phyloP scores from a whole-genome alignment of 2,113 vertebrate species.

The Gasterosteus aculeatus region DNA sequence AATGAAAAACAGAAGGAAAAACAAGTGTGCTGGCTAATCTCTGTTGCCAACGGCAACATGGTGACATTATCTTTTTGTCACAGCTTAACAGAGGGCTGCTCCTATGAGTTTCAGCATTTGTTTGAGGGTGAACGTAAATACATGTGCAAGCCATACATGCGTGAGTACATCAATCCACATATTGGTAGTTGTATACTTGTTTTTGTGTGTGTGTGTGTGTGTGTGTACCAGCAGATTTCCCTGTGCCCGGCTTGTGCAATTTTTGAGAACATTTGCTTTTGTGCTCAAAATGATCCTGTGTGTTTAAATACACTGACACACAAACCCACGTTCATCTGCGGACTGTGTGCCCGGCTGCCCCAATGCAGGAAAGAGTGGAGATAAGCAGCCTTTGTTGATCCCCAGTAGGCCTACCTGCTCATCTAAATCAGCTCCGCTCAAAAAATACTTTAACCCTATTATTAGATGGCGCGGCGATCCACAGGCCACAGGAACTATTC shows the following conservation, averaged over 20 bases:
- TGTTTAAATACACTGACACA: background rate
- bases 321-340: constrained; percentile 50
- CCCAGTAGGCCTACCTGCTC: constrained; percentile 27
- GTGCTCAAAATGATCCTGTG: constrained; percentile 51
- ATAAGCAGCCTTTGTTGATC: constrained; percentile 48
- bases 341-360: constrained; percentile 64
- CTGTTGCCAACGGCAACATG: constrained; percentile 50
- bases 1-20: constrained; percentile 39
- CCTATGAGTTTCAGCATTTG: constrained; percentile 17
- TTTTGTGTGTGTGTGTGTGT: constrained; percentile 15
- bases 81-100: constrained; percentile 52
- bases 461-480: constrained; percentile 28
- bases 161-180: background rate
- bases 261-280: constrained; percentile 36
- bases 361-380: constrained; percentile 41
- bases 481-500: constrained; percentile 8
- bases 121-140: constrained; percentile 14
- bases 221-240: constrained; percentile 9
- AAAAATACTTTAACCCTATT: constrained; percentile 39
- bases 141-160: constrained; percentile 9
- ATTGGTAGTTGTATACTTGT: background rate
- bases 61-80: constrained; percentile 62
- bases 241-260: constrained; percentile 13
- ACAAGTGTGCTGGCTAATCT: constrained; percentile 50
- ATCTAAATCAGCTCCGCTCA: constrained; percentile 47